Base-by-base conservation (phyloP, 2,888 invertebrate species). In the Troides helena region DNA sequence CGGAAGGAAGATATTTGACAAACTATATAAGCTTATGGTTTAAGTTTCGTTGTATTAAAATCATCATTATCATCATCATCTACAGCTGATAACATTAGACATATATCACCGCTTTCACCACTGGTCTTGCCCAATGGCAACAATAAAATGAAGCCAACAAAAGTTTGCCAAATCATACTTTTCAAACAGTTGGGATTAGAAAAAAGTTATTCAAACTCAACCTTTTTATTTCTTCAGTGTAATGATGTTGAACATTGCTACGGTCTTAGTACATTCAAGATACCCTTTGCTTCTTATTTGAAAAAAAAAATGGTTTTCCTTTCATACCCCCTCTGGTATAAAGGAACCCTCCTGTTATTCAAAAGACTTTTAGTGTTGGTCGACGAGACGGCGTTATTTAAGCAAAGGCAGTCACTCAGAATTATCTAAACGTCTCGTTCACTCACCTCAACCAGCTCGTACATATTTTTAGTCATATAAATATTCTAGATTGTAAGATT, bases 181-280 rank as follows among this genome's bases (percentile, higher is more conserved):
- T 46, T 46, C 14, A 4, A 3, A 46, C 46, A 46, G 46, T 18
- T 18, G 10, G 50, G n/a, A 30, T 17, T 50, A 63, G 58, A 79
- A 83, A 81, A 78, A 77, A 68, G 72, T 80, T 82, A 86, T 86
- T 85, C 83, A 85, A 72, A 73, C 73, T 74, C 72, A 61, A 72
- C 78, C 78, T 82, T 78, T 30, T 84, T 85, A 85, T 86, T 86
- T 83, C 81, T 74, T 77, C 81, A 78, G 83, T 83, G 83, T 89
- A 89, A 90, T 90, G 88, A 89, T 85, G 88, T 88, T 87, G 87
- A 89, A 88, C 86, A 88, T 84, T 85, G 86, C 85, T 85, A 85
- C 85, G 81, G 84, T 76, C 84, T 80, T 80, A 85, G 86, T 85
- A 88, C 87, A 87, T 87, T 86, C 85, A 88, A 86, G 86, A 86